A percentile compares a stretch with the other conserved stretches of the same genome.
Conservation (phyloP, 1,140 invertebrate genomes). For the Bombus pyrosoma region DNA sequence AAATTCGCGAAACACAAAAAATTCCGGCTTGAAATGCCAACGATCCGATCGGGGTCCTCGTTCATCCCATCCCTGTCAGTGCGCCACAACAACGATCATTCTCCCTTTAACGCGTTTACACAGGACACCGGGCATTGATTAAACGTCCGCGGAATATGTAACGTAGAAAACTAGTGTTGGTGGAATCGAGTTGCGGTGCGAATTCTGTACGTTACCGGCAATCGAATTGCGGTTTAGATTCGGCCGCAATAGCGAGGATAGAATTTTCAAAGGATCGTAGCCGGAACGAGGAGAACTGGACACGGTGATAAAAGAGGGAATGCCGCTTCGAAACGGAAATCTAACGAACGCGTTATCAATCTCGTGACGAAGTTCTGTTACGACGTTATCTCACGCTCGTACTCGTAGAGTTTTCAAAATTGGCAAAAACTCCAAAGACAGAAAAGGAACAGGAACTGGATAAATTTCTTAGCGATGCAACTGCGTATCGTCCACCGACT, state of each 20-base stretch:
- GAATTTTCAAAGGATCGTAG: slow-evolving; percentile 10
- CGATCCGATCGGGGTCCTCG: background rate
- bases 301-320: background rate
- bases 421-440: background rate
- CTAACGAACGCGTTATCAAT: background rate
- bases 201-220: slow-evolving; percentile 17
- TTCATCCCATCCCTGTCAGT: background rate
- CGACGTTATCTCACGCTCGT: background rate
- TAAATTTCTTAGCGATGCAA: background rate
- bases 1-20: background rate
- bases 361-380: background rate
- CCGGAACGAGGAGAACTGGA: too few species aligned
- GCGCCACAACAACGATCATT: slow-evolving; percentile 6
- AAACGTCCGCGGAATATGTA: slow-evolving; percentile 26
- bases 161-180: slow-evolving; percentile 12
- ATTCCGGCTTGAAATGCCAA: background rate
- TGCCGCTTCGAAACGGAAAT: background rate
- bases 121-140: slow-evolving; percentile 14
- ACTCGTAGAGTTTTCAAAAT: background rate
- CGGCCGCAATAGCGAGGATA: background rate
- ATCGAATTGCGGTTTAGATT: slow-evolving; percentile 27
- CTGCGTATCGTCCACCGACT: background rate
- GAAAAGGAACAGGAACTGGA: background rate
- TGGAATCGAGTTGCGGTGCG: slow-evolving; percentile 3
- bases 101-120: slow-evolving; percentile 16